Base-by-base conservation (phyloP, 2,797 vertebrate species). In the Potorous gilbertii region DNA sequence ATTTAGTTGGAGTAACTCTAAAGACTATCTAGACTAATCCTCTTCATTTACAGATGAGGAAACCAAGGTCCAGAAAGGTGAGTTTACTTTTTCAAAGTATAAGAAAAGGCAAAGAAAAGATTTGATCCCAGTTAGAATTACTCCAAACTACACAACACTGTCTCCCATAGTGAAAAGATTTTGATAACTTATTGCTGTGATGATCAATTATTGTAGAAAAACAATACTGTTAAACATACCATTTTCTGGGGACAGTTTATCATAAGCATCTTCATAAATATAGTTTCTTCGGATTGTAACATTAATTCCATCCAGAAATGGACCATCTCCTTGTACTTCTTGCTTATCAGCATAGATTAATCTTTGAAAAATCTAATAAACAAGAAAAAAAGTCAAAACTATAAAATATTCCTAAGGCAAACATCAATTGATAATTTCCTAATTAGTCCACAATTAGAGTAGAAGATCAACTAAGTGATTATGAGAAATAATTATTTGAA, bases 161-260 rank as follows among this genome's bases (percentile, higher is more conserved):
- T 46, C 24, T 87, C 21, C 40, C 66, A 50, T 2, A 50, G 29
- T 46, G 93, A 52, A 29, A 81, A 27, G 29, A 87, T 8, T 16
- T 27, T 0, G 1, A 34, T n/a, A 59, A 66, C 18, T 52, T 1
- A 92, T 9, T 52, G 74, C 52, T 56, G 34, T 10, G 1, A 92
- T 11, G 10, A 93, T 0, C 1, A 21, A 2, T 14, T 90, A 87
- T 91, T 27, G 66, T 93, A 54, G 28, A 93, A 91, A 10, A 91
- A 46, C 2, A 14, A 93, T 27, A 92, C n/a, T 28, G 94, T 21
- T 1, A 96, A 91, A 96, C 91, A 16, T 99, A 99, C 99, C 99
- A 29, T 99, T 99, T 98, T 99, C 99, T n/a, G 99, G 99, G 91
- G 99, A 99, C 95, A 99, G 99, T 96, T 99, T 99, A 98, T 99